These are phyloP conservation scores for Sceliomorpha sp. DNA, from an alignment of 2,888 invertebrate species.

Conservation along the genomic window DNA sequence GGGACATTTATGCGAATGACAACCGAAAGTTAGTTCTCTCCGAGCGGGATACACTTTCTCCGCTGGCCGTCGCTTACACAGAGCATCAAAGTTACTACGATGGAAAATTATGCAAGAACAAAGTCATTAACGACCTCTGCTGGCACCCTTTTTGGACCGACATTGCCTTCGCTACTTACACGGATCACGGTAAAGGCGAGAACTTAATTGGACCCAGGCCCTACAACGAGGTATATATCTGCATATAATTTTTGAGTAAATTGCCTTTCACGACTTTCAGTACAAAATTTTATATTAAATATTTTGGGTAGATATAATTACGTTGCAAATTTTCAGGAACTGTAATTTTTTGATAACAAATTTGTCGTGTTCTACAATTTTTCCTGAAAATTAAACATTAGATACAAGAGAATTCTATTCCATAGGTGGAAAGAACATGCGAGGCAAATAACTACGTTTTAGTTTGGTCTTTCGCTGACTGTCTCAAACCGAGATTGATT, in stretches of 20 bases:
- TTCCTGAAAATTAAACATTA: no score
- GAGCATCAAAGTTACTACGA: slow-evolving; percentile 73
- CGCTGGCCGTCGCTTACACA: slow-evolving; percentile 62
- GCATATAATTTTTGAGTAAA: slow-evolving; percentile 42
- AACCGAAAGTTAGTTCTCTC: slow-evolving; percentile 82
- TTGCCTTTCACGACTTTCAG: no score
- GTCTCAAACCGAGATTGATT: slow-evolving; percentile 85
- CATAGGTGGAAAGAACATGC: slow-evolving; percentile 78
- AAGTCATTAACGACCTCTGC: slow-evolving; percentile 84
- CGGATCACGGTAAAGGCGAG: slow-evolving; percentile 80
- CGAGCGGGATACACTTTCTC: slow-evolving; percentile 66
- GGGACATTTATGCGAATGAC: slow-evolving; percentile 85
- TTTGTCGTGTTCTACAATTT: no score
- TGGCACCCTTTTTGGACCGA: slow-evolving; percentile 89
- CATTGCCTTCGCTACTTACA: slow-evolving; percentile 85
- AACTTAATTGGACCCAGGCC: slow-evolving; percentile 57
- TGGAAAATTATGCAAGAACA: slow-evolving; percentile 82
- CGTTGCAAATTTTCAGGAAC: no score
- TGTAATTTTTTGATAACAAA: no score
- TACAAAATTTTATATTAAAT: background rate
- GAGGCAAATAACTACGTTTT: slow-evolving; percentile 85
- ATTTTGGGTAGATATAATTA: no score
- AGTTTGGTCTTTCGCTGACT: slow-evolving; percentile 88
- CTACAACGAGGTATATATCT: slow-evolving; percentile 4
- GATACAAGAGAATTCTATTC: no score